phyloP scores from a whole-genome alignment of 2,888 invertebrate species.

The Neelides folsomi region DNA sequence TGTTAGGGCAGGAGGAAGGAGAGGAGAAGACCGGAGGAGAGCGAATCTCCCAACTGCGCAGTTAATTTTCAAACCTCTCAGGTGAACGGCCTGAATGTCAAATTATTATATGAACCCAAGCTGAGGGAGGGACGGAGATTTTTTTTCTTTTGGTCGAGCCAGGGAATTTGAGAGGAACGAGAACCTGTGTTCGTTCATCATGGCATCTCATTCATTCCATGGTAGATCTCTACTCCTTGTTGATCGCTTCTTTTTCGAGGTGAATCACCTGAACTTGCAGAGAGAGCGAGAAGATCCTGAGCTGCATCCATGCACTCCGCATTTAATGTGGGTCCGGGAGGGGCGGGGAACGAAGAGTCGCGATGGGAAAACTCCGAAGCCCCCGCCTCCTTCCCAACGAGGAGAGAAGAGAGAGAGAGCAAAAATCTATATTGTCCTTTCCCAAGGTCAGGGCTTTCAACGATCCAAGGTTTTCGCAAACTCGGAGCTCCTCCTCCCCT shows the following conservation, averaged over 20 bases:
- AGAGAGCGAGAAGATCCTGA: too few relatives aligned
- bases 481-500: conserved; percentile 22
- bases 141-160: too few relatives aligned
- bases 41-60: conserved; percentile 10
- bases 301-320: too few relatives aligned
- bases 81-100: conserved; percentile 15
- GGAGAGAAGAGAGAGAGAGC: conserved; percentile 4
- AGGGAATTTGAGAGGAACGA: too few relatives aligned
- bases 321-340: background rate
- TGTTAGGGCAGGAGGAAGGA: too few relatives aligned
- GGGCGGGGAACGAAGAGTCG: background rate
- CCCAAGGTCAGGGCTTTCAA: conserved; percentile 29
- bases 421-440: conserved; percentile 34
- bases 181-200: too few relatives aligned
- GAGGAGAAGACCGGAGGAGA: background rate
- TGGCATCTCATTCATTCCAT: too few relatives aligned
- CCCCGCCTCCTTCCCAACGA: conserved; percentile 4
- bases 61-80: conserved; percentile 9
- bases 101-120: conserved; percentile 4
- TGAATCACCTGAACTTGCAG: too few relatives aligned
- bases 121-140: background rate
- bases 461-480: conserved; percentile 33
- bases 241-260: too few relatives aligned
- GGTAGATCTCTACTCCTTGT: too few relatives aligned
- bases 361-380: background rate